Evolutionary conservation across 2,113 vertebrate genomes (phyloP).

Genomic region (Tyrannus savana): DNA sequence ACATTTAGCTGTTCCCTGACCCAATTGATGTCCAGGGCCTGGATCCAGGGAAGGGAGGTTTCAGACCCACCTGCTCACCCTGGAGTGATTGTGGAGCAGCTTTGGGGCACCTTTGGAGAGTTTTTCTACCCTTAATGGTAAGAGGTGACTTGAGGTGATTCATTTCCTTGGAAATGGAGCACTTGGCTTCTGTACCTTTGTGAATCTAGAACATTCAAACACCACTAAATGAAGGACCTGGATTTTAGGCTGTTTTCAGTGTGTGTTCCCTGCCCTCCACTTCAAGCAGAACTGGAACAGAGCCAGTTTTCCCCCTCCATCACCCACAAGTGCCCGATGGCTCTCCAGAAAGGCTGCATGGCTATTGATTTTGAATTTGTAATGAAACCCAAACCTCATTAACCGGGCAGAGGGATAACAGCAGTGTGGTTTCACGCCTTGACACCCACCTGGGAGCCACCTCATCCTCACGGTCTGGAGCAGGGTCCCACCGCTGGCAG

Average conservation of each 20-base stretch:
- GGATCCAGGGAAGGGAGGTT: neutral
- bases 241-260: neutral
- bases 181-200: neutral
- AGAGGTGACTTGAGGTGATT: neutral
- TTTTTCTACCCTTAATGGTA: neutral
- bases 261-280: neutral
- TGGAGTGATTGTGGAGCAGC: neutral
- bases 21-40: neutral
- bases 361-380: neutral
- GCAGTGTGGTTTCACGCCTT: neutral
- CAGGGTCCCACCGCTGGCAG: neutral
- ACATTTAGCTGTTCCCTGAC: neutral
- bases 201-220: fast-evolving
- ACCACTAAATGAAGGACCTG: neutral
- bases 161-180: neutral
- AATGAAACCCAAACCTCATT: neutral
- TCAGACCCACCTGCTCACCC: neutral
- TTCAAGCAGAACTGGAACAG: neutral
- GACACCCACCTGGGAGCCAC: neutral
- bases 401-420: neutral
- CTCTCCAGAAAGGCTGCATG: neutral
- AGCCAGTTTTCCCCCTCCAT: neutral
- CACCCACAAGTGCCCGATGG: neutral
- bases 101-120: neutral
- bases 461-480: neutral